These are phyloP conservation scores for Entosphenus tridentatus DNA, from an alignment of 2,113 vertebrate species.

Conservation along the genomic window DNA sequence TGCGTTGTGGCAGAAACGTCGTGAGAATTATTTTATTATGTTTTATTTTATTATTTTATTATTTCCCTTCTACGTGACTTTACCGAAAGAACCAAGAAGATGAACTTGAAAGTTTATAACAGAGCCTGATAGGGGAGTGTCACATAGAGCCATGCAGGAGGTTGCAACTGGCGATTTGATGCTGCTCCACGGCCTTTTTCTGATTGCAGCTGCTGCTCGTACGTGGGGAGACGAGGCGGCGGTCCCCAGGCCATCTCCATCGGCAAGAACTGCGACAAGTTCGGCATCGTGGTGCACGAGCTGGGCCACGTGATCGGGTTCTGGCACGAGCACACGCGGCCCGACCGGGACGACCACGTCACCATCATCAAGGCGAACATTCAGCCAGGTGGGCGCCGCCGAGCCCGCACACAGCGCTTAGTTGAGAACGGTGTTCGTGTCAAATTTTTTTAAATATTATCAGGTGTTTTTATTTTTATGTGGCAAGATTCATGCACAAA, in stretches of 20 bases:
- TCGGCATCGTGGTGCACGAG: conserved; percentile 22
- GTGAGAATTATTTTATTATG: no score
- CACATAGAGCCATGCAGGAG: no score
- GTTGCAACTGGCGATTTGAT: no score
- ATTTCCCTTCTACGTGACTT: no score
- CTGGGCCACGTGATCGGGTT: conserved; percentile 21
- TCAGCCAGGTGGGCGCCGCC: conserved; percentile 15
- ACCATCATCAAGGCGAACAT: conserved; percentile 20
- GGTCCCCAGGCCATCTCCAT: conserved; percentile 21
- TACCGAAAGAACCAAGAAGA: no score
- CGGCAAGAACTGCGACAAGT: conserved; percentile 22
- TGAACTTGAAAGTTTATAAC: no score
- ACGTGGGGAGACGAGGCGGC: conserved; percentile 16
- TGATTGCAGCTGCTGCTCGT: conserved; percentile 16
- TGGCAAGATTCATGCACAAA: no score
- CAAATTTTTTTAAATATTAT: background rate
- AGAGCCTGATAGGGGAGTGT: no score
- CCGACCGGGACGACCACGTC: conserved; percentile 19
- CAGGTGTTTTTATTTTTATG: no score
- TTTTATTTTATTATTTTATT: no score
- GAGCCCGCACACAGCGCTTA: background rate
- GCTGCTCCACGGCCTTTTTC: no score
- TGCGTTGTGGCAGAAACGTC: no score
- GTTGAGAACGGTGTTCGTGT: background rate
- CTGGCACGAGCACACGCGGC: conserved; percentile 22